phyloP scores from a whole-genome alignment of 1,140 invertebrate genomes.

The Zaprionus ornatus region DNA sequence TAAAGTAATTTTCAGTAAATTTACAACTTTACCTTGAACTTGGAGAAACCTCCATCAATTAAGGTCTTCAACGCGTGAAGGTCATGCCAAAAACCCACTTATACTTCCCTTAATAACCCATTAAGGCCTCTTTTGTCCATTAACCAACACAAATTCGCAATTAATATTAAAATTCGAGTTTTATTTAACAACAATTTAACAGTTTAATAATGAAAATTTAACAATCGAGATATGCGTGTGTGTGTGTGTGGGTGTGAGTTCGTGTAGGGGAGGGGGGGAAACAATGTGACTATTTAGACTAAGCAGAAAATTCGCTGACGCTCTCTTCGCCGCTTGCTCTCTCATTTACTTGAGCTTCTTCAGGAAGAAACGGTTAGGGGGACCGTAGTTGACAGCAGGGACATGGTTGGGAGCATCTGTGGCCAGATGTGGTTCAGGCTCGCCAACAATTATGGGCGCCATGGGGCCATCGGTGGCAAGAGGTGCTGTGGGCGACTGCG shows the following conservation, averaged over 20 bases:
- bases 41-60: neutral
- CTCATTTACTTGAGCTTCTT: slow-evolving; percentile 70
- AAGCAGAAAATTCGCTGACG: slow-evolving; percentile 49
- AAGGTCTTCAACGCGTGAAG: slow-evolving; percentile 49
- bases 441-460: slow-evolving; percentile 72
- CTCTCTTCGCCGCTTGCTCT: neutral
- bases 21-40: neutral
- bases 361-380: slow-evolving; percentile 74
- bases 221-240: slow-evolving; percentile 56
- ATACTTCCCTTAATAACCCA: slow-evolving; percentile 30
- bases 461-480: slow-evolving; percentile 60
- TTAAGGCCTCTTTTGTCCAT: slow-evolving; percentile 38
- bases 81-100: slow-evolving; percentile 40
- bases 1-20: neutral
- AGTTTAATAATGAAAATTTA: slow-evolving; percentile 53
- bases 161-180: slow-evolving; percentile 52
- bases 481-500: slow-evolving; percentile 45
- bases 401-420: slow-evolving; percentile 47
- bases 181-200: slow-evolving; percentile 72
- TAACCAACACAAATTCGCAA: neutral
- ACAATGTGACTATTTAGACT: slow-evolving; percentile 56
- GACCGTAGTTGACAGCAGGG: slow-evolving; percentile 72
- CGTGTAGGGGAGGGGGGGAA: neutral
- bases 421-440: slow-evolving; percentile 59
- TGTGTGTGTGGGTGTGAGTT: slow-evolving; percentile 37